A percentile compares a stretch with the other conserved stretches of the same genome.
These are phyloP conservation scores for Sphaerodactylus townsendi DNA, from an alignment of 2,113 vertebrate genomes.

Conservation along the genomic window DNA sequence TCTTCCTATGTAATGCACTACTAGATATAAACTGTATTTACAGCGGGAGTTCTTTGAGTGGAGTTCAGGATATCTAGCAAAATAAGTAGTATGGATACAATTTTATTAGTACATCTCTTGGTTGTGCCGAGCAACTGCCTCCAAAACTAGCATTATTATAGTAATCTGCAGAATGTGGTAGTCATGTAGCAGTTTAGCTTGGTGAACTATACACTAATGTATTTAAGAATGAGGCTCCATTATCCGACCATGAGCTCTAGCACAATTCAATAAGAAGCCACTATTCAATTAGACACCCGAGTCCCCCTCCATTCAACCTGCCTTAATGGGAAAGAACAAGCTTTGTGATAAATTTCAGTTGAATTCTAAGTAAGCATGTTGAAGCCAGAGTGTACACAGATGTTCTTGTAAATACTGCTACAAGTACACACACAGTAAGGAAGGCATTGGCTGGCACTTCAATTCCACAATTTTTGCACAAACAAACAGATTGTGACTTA, in stretches of 20 bases:
- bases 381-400: background rate
- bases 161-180: background rate
- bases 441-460: constrained; percentile 41
- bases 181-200: background rate
- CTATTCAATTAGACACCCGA: background rate
- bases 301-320: background rate
- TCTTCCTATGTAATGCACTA: background rate
- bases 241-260: background rate
- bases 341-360: background rate
- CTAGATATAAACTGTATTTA: background rate
- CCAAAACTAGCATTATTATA: background rate
- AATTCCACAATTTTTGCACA: constrained; percentile 59
- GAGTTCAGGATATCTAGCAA: background rate
- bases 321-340: background rate
- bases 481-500: constrained; percentile 64
- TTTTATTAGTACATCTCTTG: background rate
- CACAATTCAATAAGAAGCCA: background rate
- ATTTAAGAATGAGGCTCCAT: background rate
- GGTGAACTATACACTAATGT: background rate
- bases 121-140: background rate
- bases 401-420: background rate
- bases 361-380: constrained; percentile 1
- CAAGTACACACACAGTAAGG: constrained; percentile 13
- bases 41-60: background rate
- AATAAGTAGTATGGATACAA: background rate